phyloP scores from a whole-genome alignment of 92 coral and sea anemone genomes.

The Nematostella vectensis region DNA sequence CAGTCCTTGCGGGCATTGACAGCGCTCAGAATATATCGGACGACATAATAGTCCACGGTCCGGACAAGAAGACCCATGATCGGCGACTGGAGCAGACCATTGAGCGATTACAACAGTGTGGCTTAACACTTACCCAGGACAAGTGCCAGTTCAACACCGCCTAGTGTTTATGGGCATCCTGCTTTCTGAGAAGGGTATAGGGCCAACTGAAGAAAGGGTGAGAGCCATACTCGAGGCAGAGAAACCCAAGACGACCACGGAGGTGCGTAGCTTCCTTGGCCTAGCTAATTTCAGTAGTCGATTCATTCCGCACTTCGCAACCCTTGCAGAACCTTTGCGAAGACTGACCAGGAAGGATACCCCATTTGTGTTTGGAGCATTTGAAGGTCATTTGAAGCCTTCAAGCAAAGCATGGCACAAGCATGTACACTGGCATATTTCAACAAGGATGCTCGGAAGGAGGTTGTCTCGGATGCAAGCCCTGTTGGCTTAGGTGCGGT shows the following conservation, averaged over 20 bases:
- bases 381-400: slow-evolving; percentile 18
- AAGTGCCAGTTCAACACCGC: slow-evolving; percentile 36
- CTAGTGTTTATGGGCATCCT: slow-evolving; percentile 45
- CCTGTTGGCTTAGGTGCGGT: slow-evolving; percentile 44
- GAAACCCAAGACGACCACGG: slow-evolving; percentile 40
- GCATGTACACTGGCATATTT: slow-evolving; percentile 41
- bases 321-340: slow-evolving; percentile 34
- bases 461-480: slow-evolving; percentile 44
- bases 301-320: slow-evolving; percentile 48
- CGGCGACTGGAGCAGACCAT: slow-evolving; percentile 31
- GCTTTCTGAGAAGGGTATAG: slow-evolving; percentile 50
- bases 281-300: slow-evolving; percentile 45
- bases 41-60: slow-evolving; percentile 49
- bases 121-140: slow-evolving; percentile 34
- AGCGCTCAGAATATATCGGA: slow-evolving; percentile 50
- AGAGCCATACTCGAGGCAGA: slow-evolving; percentile 39
- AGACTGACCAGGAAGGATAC: slow-evolving; percentile 35
- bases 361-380: slow-evolving; percentile 30
- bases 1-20: slow-evolving; percentile 29
- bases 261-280: slow-evolving; percentile 38
- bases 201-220: slow-evolving; percentile 49
- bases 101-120: slow-evolving; percentile 25
- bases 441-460: slow-evolving; percentile 33
- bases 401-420: slow-evolving; percentile 29
- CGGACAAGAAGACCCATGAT: slow-evolving; percentile 32